These are phyloP conservation scores for Brachionus plicatilis DNA, from an alignment of 1,140 invertebrate genomes.

Conservation along the genomic window DNA sequence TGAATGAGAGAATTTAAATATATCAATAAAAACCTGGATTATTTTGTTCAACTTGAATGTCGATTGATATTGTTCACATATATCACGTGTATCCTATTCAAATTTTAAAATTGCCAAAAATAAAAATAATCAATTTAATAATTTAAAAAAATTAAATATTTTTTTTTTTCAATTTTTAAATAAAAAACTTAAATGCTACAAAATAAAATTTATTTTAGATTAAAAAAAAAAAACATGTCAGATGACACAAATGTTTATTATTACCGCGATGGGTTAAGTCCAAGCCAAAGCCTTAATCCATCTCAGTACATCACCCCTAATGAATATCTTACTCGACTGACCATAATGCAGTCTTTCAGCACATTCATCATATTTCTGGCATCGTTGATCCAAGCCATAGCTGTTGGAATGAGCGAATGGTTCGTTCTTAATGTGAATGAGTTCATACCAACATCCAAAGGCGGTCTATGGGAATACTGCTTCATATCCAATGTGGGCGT, in stretches of 20 bases:
- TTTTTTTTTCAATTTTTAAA: too few relatives aligned
- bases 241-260: conserved; percentile 20
- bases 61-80: background rate
- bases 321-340: background rate
- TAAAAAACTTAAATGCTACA: background rate
- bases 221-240: background rate
- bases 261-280: background rate
- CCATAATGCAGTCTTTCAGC: background rate
- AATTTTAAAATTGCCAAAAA: background rate
- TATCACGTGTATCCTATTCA: background rate
- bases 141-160: too few relatives aligned
- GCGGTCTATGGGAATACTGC: conserved; percentile 32
- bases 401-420: conserved; percentile 23
- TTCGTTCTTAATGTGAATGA: conserved; percentile 38
- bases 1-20: background rate
- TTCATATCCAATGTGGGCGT: background rate
- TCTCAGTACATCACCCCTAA: background rate
- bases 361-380: conserved; percentile 1
- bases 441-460: conserved; percentile 35
- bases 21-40: background rate
- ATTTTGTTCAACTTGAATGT: background rate
- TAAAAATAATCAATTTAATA: background rate
- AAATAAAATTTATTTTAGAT: background rate
- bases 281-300: background rate
- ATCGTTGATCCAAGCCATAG: background rate